phyloP scores from a whole-genome alignment of 2,797 vertebrate species.

The Bradypodion pumilum region DNA sequence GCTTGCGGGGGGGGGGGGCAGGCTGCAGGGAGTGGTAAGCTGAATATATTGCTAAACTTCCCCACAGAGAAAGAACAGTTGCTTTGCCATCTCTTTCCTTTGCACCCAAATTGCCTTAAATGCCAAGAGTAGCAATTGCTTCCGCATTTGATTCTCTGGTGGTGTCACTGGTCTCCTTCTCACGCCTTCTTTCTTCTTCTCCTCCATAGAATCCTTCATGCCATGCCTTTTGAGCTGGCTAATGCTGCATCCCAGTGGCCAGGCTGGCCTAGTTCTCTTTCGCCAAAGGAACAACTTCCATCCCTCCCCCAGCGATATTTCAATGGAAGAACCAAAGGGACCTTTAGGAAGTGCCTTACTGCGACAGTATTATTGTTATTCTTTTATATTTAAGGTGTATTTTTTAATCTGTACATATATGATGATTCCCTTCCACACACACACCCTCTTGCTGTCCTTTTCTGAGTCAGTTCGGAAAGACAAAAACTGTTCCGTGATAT shows the following conservation, averaged over 20 bases:
- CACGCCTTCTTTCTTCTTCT: neutral
- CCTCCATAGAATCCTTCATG: constrained; percentile 15
- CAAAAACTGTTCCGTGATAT: neutral
- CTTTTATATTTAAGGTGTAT: constrained; percentile 44
- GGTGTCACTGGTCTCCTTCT: neutral
- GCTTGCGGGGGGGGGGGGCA: neutral
- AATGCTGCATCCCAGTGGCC: constrained; percentile 26
- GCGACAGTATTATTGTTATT: constrained; percentile 43
- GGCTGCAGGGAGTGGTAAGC: neutral
- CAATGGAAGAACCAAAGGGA: constrained; percentile 30
- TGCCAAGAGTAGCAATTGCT: neutral
- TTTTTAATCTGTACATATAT: constrained; percentile 42
- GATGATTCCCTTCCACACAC: neutral
- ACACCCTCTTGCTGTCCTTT: neutral
- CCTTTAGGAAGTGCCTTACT: constrained; percentile 40
- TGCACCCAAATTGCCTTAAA: neutral
- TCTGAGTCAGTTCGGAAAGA: neutral
- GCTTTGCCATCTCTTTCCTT: neutral
- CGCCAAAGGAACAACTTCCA: constrained; percentile 32
- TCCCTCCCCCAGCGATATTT: constrained; percentile 25
- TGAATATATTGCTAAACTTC: neutral
- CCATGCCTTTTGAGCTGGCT: constrained; percentile 26
- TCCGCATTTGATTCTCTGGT: neutral
- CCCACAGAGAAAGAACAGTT: neutral
- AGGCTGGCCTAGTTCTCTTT: constrained; percentile 10